phyloP scores from a whole-genome alignment of 1,140 invertebrate species.

The Drosophila repleta region DNA sequence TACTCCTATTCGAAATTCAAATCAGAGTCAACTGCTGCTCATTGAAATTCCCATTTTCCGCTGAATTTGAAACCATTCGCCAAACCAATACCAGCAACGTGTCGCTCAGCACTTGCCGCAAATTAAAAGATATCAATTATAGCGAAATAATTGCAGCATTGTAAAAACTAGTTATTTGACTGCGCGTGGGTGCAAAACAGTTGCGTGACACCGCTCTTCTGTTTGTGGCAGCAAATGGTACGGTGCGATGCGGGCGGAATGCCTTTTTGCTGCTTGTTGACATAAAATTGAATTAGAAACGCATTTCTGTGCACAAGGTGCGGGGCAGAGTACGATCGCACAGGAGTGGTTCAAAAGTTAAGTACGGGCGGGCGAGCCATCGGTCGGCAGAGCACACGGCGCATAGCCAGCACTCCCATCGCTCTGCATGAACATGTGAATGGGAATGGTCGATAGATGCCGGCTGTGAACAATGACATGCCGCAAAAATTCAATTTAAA shows the following conservation, averaged over 20 bases:
- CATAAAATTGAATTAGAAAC: conserved; percentile 80
- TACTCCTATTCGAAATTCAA: neutral
- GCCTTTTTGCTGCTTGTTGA: conserved; percentile 53
- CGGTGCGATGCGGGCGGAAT: conserved; percentile 35
- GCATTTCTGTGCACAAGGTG: conserved; percentile 45
- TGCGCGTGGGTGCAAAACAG: conserved; percentile 18
- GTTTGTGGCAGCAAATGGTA: conserved; percentile 43
- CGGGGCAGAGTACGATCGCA: neutral
- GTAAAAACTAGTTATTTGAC: conserved; percentile 53
- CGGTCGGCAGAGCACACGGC: neutral
- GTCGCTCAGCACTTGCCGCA: conserved; percentile 60
- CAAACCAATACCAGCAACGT: conserved; percentile 24
- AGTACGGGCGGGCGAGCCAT: conserved; percentile 18
- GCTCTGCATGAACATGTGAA: conserved; percentile 12
- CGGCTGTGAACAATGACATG: conserved; percentile 75
- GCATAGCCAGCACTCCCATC: neutral
- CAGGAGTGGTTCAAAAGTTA: conserved; percentile 15
- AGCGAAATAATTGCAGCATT: conserved; percentile 66
- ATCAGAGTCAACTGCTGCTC: neutral
- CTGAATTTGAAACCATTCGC: conserved; percentile 11
- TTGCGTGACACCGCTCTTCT: conserved; percentile 52
- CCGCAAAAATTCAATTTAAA: conserved; percentile 81
- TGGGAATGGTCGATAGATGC: conserved; percentile 35
- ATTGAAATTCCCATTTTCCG: conserved; percentile 1
- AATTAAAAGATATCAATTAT: conserved; percentile 80